Evolutionary conservation across 1,140 invertebrate genomes (phyloP).

Genomic region (Drosophila orena): DNA sequence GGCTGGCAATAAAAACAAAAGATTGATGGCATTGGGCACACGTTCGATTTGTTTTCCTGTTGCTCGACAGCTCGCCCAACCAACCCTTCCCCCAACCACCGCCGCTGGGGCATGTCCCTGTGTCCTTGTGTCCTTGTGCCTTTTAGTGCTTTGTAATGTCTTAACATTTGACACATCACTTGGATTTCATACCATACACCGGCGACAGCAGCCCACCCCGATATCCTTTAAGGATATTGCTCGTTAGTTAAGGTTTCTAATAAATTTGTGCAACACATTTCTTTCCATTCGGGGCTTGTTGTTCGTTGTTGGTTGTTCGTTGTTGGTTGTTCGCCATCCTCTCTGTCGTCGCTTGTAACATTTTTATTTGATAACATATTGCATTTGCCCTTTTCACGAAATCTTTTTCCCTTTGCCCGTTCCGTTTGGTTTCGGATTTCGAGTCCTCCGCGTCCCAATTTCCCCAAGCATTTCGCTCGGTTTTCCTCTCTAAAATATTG

Average conservation of each 20-base stretch:
- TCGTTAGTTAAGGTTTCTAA: constrained; percentile 83
- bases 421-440: constrained; percentile 40
- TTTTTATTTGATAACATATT: constrained; percentile 84
- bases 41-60: constrained; percentile 83
- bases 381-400: constrained; percentile 69
- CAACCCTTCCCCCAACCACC: not conserved
- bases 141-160: constrained; percentile 84
- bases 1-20: constrained; percentile 81
- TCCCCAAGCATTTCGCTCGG: constrained; percentile 24
- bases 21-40: constrained; percentile 84
- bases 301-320: too few species aligned
- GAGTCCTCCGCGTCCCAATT: constrained; percentile 9
- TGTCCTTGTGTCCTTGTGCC: constrained; percentile 45
- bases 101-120: constrained; percentile 32
- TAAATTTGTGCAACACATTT: constrained; percentile 83
- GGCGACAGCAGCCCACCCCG: constrained; percentile 11
- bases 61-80: constrained; percentile 47
- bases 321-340: constrained; percentile 21
- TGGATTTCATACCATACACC: constrained; percentile 52
- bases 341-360: constrained; percentile 79
- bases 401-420: constrained; percentile 35
- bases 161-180: constrained; percentile 84
- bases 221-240: constrained; percentile 67
- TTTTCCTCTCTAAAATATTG: constrained; percentile 67
- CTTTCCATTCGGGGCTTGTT: constrained; percentile 26